Evolutionary conservation across 2,113 vertebrate species (phyloP), one percentile per base, ranked within the genome.

Genomic region (Illadopsis cleaveri): DNA sequence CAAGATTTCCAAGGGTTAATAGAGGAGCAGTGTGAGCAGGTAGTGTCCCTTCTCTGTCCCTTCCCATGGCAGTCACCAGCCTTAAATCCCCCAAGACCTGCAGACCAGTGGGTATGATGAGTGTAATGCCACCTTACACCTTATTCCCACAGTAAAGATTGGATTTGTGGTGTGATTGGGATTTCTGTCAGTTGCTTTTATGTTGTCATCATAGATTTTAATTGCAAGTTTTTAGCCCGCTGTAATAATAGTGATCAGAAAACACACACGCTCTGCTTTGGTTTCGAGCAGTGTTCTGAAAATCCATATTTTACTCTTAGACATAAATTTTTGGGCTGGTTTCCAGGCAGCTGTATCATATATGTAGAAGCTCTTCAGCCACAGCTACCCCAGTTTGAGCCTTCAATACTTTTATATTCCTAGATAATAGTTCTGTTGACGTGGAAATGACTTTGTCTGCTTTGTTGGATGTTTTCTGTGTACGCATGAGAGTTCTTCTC

Each of bases 391-490:
- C 57, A 35, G 31, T 82, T 48, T 86, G 83, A 92, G 40, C 15
- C 21, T 93, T 88, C 66, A n/a, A 58, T 82, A 62, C 57, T 95
- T 87, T 58, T 72, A 38, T 85, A 62, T 90, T 91, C 82, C 72
- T 90, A 89, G 65, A 94, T 96, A 96, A 93, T 96, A 82, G 85
- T 96, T 97, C 94, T 97, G 95, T 96, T 87, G 90, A 94, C 4
- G 40, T 94, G 94, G 96, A 95, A 95, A 95, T 96, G 89, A 85
- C 93, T 98, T 97, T 94, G 96, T 91, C 92, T 93, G 91, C 84
- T 81, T 96, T 94, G 75, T 92, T 90, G 97, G 85, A 68, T 93
- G 86, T 94, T 96, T 97, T 97, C 90, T 79, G 62, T 96, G 57
- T 86, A 84, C 6, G 73, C 91, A 25, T 86, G 96, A 94, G 72